Base-by-base conservation (phyloP, 2,113 vertebrate genomes). In the Oostethus manadensis region DNA sequence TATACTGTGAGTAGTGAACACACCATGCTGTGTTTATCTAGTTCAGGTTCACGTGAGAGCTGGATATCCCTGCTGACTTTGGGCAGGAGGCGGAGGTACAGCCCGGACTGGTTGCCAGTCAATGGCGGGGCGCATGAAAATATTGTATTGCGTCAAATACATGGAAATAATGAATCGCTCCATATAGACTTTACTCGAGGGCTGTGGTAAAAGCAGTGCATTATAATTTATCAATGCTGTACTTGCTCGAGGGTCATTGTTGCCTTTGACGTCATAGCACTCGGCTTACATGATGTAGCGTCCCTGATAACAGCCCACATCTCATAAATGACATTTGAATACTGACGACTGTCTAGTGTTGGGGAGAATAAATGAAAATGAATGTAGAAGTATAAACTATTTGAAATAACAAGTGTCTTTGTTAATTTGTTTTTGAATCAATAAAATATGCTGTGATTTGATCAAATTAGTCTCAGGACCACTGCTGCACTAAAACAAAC, bases 221-320 rank as follows among this genome's bases (percentile, higher is more conserved):
- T 82, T 73, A 70, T 76, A 74, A 76, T 84, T 75, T 70, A 50
- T 77, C 71, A 66, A 60, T 56, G 72, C 68, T 65, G 61, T 66
- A 66, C 66, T 74, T 61, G 60, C 73, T 65, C 64, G 66, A 68
- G 54, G 65, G 51, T 75, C 71, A 63, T 68, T 75, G 63, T 66
- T 64, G 50, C 61, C 65, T 72, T 21, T 51, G 60, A 73, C 74
- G 66, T 70, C 64, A 64, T 58, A 64, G 59, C 47, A 21, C 44
- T 47, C 18, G 13, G 56, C 73, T 81, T 70, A 61, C 43, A 58
- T 51, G 61, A 73, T 71, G 74, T 75, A 73, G 55, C 42, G 58
- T 56, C 17, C 10, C 48, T 20, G 73, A 70, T 76, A 76, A 66
- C 38, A n/a, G 58, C 55, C 49, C 60, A 45, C 61, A 43, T 46